These are phyloP conservation scores for Crenichthys baileyi DNA, from an alignment of 2,797 vertebrate species.

Conservation along the genomic window DNA sequence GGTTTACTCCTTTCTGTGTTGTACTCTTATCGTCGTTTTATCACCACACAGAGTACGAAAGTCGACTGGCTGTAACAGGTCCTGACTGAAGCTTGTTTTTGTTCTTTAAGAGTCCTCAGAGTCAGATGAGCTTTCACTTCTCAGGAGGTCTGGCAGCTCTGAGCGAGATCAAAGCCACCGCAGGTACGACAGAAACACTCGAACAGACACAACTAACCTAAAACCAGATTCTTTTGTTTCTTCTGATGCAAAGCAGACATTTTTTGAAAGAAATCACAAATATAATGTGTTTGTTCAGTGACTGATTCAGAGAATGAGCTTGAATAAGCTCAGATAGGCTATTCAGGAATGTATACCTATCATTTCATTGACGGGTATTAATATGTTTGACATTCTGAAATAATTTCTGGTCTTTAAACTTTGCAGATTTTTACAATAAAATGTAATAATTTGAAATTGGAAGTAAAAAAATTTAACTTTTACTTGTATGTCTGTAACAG, in stretches of 20 bases:
- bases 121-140: conserved; percentile 62
- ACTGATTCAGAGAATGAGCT: not conserved
- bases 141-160: conserved; percentile 73
- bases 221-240: accelerated
- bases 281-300: not conserved
- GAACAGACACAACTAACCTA: not conserved
- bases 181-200: conserved; percentile 59
- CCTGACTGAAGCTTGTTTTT: not conserved
- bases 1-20: conserved; percentile 18
- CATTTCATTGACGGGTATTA: not conserved
- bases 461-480: not conserved
- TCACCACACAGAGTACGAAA: not conserved
- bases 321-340: not conserved
- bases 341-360: not conserved
- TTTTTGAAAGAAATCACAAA: not conserved
- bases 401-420: not conserved
- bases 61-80: not conserved
- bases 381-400: not conserved
- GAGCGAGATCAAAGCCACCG: conserved; percentile 55
- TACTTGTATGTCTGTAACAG: not conserved
- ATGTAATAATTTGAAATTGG: not conserved
- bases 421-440: not conserved
- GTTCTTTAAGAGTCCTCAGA: conserved; percentile 74
- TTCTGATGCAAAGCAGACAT: not conserved
- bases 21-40: not conserved